Percentiles rank a stretch among this genome's conserved stretches.
phyloP scores from a whole-genome alignment of 2,888 invertebrate species.

The Lasioglossum figueresi region DNA sequence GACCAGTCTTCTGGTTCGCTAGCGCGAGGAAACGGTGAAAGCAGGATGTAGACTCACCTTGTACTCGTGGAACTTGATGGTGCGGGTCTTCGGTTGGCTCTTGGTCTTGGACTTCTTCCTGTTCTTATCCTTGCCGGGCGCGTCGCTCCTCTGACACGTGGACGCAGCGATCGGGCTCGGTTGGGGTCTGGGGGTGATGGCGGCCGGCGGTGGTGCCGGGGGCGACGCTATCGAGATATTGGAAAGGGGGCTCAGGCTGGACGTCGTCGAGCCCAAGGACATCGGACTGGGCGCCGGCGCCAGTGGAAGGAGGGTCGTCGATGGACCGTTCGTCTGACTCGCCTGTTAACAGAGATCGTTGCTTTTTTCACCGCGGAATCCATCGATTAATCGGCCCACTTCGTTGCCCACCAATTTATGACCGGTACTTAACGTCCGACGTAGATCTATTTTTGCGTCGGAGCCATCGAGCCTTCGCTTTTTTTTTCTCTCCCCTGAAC shows the following conservation, averaged over 20 bases:
- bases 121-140: constrained; percentile 89
- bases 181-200: constrained; percentile 85
- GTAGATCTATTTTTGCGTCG: constrained; percentile 45
- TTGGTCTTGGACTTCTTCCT: constrained; percentile 93
- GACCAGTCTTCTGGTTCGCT: background rate
- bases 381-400: constrained; percentile 54
- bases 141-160: constrained; percentile 87
- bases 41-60: constrained; percentile 85
- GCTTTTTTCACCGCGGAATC: constrained; percentile 43
- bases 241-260: constrained; percentile 88
- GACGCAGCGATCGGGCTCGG: constrained; percentile 80
- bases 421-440: constrained; percentile 45
- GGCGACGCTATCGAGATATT: constrained; percentile 87
- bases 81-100: constrained; percentile 91
- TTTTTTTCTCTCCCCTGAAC: constrained; percentile 10
- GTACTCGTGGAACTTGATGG: constrained; percentile 98
- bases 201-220: constrained; percentile 85
- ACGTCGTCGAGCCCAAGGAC: constrained; percentile 87
- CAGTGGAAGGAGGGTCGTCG: constrained; percentile 84
- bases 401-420: constrained; percentile 43
- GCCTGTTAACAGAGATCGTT: constrained; percentile 72
- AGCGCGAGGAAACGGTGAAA: background rate
- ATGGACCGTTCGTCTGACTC: constrained; percentile 79
- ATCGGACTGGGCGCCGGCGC: constrained; percentile 85
- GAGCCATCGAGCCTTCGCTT: background rate